Evolutionary conservation across 2,113 vertebrate species (phyloP).

Genomic region (Dinomys branickii): DNA sequence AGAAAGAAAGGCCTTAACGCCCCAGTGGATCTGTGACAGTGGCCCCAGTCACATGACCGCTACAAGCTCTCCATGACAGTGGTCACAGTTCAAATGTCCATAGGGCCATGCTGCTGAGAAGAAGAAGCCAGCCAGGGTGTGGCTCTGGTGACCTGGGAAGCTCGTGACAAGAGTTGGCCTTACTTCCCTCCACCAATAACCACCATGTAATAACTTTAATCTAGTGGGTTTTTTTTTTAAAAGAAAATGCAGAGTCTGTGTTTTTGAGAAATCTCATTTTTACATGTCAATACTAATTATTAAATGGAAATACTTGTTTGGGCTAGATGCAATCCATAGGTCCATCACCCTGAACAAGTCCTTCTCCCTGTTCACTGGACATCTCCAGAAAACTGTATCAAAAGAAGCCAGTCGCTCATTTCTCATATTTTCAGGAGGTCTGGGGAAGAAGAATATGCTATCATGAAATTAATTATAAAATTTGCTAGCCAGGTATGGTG

Average conservation of each 20-base stretch:
- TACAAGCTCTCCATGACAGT: neutral
- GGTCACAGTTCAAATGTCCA: neutral
- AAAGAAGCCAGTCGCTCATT: neutral
- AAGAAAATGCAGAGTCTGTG: neutral
- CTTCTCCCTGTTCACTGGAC: neutral
- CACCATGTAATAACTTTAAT: neutral
- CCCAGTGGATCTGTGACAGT: neutral
- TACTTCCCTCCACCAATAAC: fast-evolving
- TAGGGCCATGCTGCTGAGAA: neutral
- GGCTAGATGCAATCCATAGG: neutral
- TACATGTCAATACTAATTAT: neutral
- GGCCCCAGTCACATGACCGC: neutral
- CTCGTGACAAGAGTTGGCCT: neutral
- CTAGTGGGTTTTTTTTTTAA: neutral
- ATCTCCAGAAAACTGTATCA: neutral
- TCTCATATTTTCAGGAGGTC: neutral
- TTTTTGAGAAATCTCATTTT: slow-evolving; percentile 28
- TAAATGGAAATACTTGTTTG: neutral
- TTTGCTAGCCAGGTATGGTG: too few relatives aligned
- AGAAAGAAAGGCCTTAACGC: neutral
- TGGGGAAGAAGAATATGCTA: neutral
- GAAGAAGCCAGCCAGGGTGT: neutral
- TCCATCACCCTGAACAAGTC: neutral
- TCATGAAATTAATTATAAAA: neutral
- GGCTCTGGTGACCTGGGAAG: neutral